Evolutionary conservation across 2,797 vertebrate species (phyloP), one percentile per base, ranked within the genome.

Genomic region (Aselliscus stoliczkanus): DNA sequence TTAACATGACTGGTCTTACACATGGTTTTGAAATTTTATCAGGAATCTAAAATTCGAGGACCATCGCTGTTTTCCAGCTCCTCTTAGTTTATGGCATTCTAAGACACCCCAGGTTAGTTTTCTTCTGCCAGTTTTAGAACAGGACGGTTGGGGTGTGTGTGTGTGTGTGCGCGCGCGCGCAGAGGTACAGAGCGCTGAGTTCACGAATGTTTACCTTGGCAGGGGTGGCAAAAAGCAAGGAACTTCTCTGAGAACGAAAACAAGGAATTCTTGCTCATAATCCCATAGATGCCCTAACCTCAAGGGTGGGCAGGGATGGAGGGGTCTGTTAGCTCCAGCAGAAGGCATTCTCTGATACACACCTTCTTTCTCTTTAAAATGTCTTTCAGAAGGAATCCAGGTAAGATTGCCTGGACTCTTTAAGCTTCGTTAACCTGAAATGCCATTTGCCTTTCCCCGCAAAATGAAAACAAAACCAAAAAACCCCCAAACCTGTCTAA

Each of bases 101-200:
- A 64, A 76, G 58, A 86, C 31, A 31, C 34, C 7, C 17, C 47
- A 14, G 1, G 44, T 86, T 39, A 52, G 42, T 54, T 64, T 79
- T 27, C 69, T 65, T 58, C 50, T 64, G 42, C 47, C 29, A 50
- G 8, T 72, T 84, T 58, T 20, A 34, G 37, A 42, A 52, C 2
- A 34, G 67, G 73, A 64, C 13, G 73, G 67, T 25, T 37, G 34
- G 18, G 65, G 10, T n/a, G 27, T 50, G 7, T 4, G 21, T 4
- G 7, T 17, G 11, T 4, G 47, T 0, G 1, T 14, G 62, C 0
- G 20, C 1, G n/a, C n/a, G n/a, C n/a, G n/a, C n/a, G 25, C 9
- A 31, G 18, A 39, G 17, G 31, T 56, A 8, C 5, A 13, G 37
- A n/a, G 14, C 42, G 14, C 56, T 87, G 37, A 1, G 1, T 7